A percentile compares a stretch with the other conserved stretches of the same genome.
Conservation (phyloP, 2,113 vertebrate genomes). For the Arizona elegans region DNA sequence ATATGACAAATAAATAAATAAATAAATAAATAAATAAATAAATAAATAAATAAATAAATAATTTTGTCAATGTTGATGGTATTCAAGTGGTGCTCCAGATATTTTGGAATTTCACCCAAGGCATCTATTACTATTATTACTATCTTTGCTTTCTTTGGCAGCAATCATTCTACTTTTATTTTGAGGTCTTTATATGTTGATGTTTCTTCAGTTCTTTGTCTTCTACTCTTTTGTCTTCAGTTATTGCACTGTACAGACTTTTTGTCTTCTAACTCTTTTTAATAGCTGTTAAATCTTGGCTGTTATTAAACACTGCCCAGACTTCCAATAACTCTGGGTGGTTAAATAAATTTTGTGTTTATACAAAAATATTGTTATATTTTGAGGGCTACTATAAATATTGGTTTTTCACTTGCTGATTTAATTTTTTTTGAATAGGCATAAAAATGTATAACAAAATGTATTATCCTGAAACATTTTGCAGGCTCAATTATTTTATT, state of each 20-base stretch:
- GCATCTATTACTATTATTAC: neutral
- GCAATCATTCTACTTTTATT: neutral
- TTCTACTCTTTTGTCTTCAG: neutral
- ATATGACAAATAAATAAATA: no score
- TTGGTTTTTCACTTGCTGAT: neutral
- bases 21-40: no score
- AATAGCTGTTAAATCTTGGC: neutral
- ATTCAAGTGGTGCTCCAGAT: neutral
- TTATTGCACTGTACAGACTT: neutral
- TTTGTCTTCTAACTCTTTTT: neutral
- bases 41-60: no score
- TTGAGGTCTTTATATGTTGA: neutral
- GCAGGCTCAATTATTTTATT: neutral
- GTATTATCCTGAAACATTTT: neutral
- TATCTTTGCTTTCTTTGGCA: neutral
- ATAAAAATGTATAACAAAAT: neutral
- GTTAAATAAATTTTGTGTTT: neutral
- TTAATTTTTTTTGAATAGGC: neutral
- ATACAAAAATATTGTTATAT: neutral
- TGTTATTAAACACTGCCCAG: neutral
- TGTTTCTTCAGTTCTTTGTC: neutral
- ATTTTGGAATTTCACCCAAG: neutral
- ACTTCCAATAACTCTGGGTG: neutral
- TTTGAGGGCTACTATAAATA: neutral
- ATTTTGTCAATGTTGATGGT: neutral